Evolutionary conservation across 2,888 invertebrate genomes (phyloP).

Genomic region (Eupithecia centaureata): DNA sequence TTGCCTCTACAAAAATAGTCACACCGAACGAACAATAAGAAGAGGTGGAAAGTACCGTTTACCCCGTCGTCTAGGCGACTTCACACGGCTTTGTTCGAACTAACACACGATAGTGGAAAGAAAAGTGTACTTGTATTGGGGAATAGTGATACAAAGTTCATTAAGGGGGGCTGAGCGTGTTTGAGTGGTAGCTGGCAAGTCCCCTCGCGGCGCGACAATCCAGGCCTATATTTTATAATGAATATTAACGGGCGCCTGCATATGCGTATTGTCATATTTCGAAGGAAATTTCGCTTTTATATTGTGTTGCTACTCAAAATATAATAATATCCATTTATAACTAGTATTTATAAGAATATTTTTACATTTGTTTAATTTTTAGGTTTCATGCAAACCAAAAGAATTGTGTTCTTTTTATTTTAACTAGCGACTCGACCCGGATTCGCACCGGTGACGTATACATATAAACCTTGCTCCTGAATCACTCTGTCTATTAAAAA

Average conservation of each 20-base stretch:
- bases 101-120: slow-evolving; percentile 77
- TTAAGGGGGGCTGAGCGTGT: slow-evolving; percentile 81
- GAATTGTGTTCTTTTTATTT: neutral
- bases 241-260: slow-evolving; percentile 57
- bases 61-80: slow-evolving; percentile 73
- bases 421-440: too few relatives aligned
- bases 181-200: slow-evolving; percentile 70
- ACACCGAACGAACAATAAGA: slow-evolving; percentile 64
- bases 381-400: neutral
- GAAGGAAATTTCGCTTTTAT: slow-evolving; percentile 16
- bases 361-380: neutral
- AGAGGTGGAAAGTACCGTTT: slow-evolving; percentile 62
- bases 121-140: slow-evolving; percentile 81
- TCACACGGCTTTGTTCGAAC: slow-evolving; percentile 76
- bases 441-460: too few relatives aligned
- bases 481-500: too few relatives aligned
- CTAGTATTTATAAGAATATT: too few relatives aligned
- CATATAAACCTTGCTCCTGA: too few relatives aligned
- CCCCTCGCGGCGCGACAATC: slow-evolving; percentile 55
- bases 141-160: slow-evolving; percentile 82
- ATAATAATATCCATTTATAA: neutral
- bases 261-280: slow-evolving; percentile 32
- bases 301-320: neutral
- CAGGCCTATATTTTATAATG: slow-evolving; percentile 73
- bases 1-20: slow-evolving; percentile 67